Evolutionary conservation across 2,888 invertebrate genomes (phyloP).

Genomic region (Apodemia zela): DNA sequence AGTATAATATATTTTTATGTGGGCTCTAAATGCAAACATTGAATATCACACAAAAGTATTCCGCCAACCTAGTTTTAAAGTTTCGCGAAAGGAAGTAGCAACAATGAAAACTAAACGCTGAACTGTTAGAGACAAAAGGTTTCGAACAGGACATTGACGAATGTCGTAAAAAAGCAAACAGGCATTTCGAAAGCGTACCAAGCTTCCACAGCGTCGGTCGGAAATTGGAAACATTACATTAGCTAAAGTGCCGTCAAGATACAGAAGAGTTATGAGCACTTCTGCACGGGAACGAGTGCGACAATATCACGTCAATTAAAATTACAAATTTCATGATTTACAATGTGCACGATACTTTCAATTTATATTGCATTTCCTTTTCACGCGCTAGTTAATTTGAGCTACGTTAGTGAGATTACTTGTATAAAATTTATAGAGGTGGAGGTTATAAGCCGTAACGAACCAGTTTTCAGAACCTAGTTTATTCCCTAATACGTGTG

Average conservation of each 20-base stretch:
- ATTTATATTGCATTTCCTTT: slow-evolving; percentile 12
- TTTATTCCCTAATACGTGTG: slow-evolving; percentile 1
- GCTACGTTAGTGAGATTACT: not conserved
- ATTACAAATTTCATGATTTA: slow-evolving; percentile 29
- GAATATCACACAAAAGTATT: slow-evolving; percentile 3
- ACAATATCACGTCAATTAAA: slow-evolving; percentile 34
- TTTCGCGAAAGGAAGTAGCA: slow-evolving; percentile 28
- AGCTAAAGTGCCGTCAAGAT: slow-evolving; percentile 56
- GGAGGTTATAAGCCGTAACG: not conserved
- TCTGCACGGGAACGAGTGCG: slow-evolving; percentile 35
- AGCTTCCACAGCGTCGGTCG: slow-evolving; percentile 41
- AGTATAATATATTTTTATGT: too few relatives aligned
- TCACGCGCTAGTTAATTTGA: not conserved
- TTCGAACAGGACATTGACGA: slow-evolving; percentile 68
- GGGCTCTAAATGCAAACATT: not conserved
- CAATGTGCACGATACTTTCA: slow-evolving; percentile 18
- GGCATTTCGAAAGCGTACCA: slow-evolving; percentile 40
- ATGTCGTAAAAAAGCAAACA: slow-evolving; percentile 65
- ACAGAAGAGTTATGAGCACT: slow-evolving; percentile 60
- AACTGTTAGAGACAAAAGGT: slow-evolving; percentile 48
- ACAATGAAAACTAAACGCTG: slow-evolving; percentile 32
- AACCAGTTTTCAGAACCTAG: slow-evolving; percentile 4
- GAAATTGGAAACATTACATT: slow-evolving; percentile 74
- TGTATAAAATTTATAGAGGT: slow-evolving; percentile 3
- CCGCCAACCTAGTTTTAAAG: slow-evolving; percentile 7